Conservation (phyloP, 2,797 vertebrate genomes). For the Xenopus petersii region DNA sequence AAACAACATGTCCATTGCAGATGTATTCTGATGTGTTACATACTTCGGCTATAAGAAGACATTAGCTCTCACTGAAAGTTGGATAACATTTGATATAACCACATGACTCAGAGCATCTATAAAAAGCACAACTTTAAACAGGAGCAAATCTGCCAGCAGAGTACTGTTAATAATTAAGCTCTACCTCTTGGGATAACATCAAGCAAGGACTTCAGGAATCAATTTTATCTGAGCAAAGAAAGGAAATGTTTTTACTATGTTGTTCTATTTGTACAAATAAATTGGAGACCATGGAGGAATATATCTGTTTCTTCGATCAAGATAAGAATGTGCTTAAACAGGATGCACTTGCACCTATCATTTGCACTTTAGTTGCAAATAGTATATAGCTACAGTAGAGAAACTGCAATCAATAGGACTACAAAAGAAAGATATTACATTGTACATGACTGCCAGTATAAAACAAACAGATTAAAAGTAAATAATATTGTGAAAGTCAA, state of each 20-base stretch:
- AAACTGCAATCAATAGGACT: background rate
- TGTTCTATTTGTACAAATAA: conserved; percentile 36
- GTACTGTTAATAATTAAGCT: conserved; percentile 1
- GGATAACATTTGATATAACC: too few species aligned
- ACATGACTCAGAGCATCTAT: too few species aligned
- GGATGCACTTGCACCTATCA: conserved; percentile 18
- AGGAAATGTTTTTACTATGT: conserved; percentile 36
- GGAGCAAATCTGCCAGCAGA: background rate
- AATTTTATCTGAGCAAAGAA: conserved; percentile 22
- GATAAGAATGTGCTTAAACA: conserved; percentile 16
- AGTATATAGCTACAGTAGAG: conserved; percentile 16
- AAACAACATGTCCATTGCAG: too few species aligned
- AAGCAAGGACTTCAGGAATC: conserved; percentile 5
- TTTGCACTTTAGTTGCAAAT: conserved; percentile 27
- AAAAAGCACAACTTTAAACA: too few species aligned
- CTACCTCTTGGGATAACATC: conserved; percentile 11
- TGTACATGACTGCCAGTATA: too few species aligned
- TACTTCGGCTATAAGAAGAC: too few species aligned
- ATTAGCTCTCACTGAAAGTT: too few species aligned
- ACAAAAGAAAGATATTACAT: too few species aligned
- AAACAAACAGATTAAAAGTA: too few species aligned
- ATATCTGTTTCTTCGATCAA: conserved; percentile 14
- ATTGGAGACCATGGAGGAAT: conserved; percentile 24
- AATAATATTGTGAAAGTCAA: too few species aligned
- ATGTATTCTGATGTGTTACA: too few species aligned